Evolutionary conservation across 2,113 vertebrate genomes (phyloP), one percentile per base, ranked within the genome.

Genomic region (Coryphaenoides rupestris): DNA sequence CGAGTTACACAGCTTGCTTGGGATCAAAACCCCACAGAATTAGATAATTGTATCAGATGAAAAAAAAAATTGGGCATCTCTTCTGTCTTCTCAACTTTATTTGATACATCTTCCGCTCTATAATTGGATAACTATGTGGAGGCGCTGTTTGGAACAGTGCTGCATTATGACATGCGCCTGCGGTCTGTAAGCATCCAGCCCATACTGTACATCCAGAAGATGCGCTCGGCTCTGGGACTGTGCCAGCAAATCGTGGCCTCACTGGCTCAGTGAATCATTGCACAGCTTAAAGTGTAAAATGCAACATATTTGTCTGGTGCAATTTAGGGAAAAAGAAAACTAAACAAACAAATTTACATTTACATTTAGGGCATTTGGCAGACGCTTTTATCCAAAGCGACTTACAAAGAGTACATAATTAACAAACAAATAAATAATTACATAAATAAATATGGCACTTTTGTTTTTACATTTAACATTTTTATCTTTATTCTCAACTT

Each of bases 91-190:
- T 2, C 46, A 21, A 49, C 33, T 1, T 19, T 5, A 55, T 28
- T 22, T 19, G 61, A 79, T 82, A 76, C 14, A 58, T 66, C 70
- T 82, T 82, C 76, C 77, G 72, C 72, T 75, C 61, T 23, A 57
- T 82, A 66, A 80, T 73, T 66, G 55, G 50, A 82, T 75, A 73
- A 77, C 60, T 56, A 12, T 14, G 60, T 74, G 40, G 75, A 57
- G 59, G 65, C 55, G n/a, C 19, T 10, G 22, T 24, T 75, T 58
- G 17, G 4, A 69, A 57, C 21, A 21, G 21, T 67, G 45, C 45
- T 28, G 67, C 77, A 70, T 67, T n/a, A 56, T 40, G 33, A 12
- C 6, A 7, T n/a, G n/a, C 33, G 33, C 33, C 33, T 10, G 7
- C 16, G 58, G 70, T 52, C 54, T 2, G 4, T 65, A 76, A 62